Evolutionary conservation across 2,113 vertebrate species (phyloP).

Genomic region (Cinclus cinclus): DNA sequence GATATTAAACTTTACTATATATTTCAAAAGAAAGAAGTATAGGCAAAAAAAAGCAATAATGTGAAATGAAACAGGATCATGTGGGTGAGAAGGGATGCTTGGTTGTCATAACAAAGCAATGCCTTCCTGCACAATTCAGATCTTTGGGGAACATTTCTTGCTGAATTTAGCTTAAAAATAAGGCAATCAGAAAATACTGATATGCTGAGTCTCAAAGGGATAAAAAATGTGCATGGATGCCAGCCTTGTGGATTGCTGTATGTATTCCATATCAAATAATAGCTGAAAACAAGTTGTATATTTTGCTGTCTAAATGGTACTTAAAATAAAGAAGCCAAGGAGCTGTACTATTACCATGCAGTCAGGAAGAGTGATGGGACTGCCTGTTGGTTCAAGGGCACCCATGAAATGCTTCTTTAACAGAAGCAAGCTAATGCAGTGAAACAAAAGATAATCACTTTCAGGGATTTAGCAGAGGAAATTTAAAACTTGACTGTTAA

Average conservation of each 20-base stretch:
- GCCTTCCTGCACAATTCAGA: neutral
- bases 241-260: constrained; percentile 12
- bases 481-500: neutral
- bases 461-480: neutral
- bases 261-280: neutral
- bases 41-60: neutral
- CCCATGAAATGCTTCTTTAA: neutral
- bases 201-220: neutral
- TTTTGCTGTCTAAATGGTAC: constrained; percentile 9
- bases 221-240: neutral
- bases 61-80: neutral
- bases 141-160: constrained; percentile 27
- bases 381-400: neutral
- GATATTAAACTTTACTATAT: neutral
- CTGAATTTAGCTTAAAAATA: constrained; percentile 53
- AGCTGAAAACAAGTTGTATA: constrained; percentile 3
- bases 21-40: neutral
- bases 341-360: neutral
- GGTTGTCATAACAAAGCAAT: neutral
- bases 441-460: neutral
- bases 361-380: neutral
- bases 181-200: constrained; percentile 39
- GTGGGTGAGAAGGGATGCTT: neutral
- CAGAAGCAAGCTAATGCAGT: neutral
- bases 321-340: constrained; percentile 7